Base-by-base conservation (phyloP, 1,140 invertebrate genomes). In the Nylanderia fulva region DNA sequence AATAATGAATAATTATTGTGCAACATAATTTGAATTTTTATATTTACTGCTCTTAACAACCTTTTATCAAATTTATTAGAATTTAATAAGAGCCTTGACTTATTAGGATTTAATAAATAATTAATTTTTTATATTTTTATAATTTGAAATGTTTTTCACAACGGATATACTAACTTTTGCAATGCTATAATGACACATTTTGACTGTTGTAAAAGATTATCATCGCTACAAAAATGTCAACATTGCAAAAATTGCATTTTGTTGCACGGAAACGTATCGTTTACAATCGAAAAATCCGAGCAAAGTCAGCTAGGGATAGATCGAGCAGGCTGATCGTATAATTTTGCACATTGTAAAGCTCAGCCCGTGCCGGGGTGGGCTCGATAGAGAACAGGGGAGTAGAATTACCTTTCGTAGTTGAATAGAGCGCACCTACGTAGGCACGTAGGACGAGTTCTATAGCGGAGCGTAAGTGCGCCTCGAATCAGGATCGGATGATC, bases 321-420 rank as follows among this genome's bases (percentile, higher is more conserved):
- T 54, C 21, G 48, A 69, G 56, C 63, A 80, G 84, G 60, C 45
- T 82, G 84, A 88, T 86, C 88, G 88, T 88, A 90, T 90, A 90
- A 88, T 90, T 90, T 88, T 86, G 88, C 86, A 88, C 84, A 86
- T 90, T 90, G 86, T 87, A 76, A 79, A 63, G 82, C 52, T 74
- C 39, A 64, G 63, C 21, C 42, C 75, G 39, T 36, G 60, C 18
- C 52, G 18, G 76, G 71, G 83, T 83, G 79, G 77, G 72, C 45
- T 15, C 75, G 61, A 80, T 80, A 79, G 52, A 80, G 52, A 77
- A 80, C 80, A 84, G 29, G 84, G 86, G 88, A 88, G 85, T 88
- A 89, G 84, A 89, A 86, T 90, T 85, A 88, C 88, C 86, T 90
- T 89, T 90, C n/a, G 83, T 29, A 85, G 82, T 86, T 88, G 84